phyloP scores from a whole-genome alignment of 2,797 vertebrate species.

The Phalloptychus januarius region DNA sequence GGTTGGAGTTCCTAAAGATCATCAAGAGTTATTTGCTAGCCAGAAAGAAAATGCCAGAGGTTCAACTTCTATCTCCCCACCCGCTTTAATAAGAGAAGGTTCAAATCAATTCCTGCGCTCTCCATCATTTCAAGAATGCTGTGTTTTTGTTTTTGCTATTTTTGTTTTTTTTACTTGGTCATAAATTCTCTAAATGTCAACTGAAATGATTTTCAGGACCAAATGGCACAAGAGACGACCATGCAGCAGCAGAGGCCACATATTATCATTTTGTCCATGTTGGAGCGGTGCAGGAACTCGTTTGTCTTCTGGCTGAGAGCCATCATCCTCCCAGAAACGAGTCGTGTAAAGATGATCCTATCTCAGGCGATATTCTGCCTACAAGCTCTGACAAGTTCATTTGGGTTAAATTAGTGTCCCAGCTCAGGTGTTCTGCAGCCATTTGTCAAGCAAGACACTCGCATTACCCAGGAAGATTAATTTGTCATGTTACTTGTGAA shows the following conservation, averaged over 20 bases:
- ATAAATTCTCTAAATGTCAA: slow-evolving; percentile 23
- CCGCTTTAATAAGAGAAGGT: slow-evolving; percentile 29
- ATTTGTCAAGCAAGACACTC: slow-evolving; percentile 66
- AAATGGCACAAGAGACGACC: slow-evolving; percentile 27
- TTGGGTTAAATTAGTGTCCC: slow-evolving; percentile 73
- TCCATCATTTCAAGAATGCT: slow-evolving; percentile 38
- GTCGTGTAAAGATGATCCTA: slow-evolving; percentile 53
- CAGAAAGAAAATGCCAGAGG: not conserved
- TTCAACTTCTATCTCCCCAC: not conserved
- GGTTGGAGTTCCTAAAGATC: not conserved
- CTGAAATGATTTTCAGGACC: slow-evolving; percentile 34
- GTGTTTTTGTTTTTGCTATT: not conserved
- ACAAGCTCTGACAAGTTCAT: slow-evolving; percentile 72
- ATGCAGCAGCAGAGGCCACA: slow-evolving; percentile 29
- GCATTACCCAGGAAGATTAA: slow-evolving; percentile 66
- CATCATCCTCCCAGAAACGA: slow-evolving; percentile 46
- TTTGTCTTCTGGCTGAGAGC: slow-evolving; percentile 55
- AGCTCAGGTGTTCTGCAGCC: slow-evolving; percentile 66
- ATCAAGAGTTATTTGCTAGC: not conserved
- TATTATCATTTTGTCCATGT: slow-evolving; percentile 62
- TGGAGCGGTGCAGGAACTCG: slow-evolving; percentile 42
- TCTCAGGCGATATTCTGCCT: slow-evolving; percentile 59
- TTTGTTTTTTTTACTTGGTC: slow-evolving; percentile 6
- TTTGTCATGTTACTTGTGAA: slow-evolving; percentile 67
- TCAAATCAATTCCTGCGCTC: slow-evolving; percentile 12